Percentiles rank a stretch among this genome's conserved stretches.
Conservation (phyloP, 2,113 vertebrate species). For the Daphoenositta chrysoptera region DNA sequence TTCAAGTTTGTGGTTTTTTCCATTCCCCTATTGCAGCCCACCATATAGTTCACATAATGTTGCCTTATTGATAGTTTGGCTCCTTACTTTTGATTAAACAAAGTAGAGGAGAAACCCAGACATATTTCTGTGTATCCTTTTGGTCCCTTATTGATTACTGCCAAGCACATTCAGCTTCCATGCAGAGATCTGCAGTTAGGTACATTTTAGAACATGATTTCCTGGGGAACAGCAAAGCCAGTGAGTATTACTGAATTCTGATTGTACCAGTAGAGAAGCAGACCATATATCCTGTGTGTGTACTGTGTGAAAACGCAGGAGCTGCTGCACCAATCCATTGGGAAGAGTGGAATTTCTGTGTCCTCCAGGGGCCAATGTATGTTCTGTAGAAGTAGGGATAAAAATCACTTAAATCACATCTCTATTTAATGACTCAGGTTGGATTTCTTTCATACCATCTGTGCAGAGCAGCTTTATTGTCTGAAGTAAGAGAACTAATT, state of each 20-base stretch:
- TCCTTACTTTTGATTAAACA: background rate
- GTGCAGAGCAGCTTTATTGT: background rate
- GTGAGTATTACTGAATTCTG: background rate
- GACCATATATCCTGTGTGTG: fast-evolving
- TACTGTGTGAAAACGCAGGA: background rate
- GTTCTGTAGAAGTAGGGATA: background rate
- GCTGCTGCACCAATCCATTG: background rate
- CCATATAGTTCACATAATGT: background rate
- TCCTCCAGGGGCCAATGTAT: background rate
- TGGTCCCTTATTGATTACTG: background rate
- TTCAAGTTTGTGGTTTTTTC: background rate
- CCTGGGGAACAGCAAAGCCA: background rate
- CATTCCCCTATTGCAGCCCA: background rate
- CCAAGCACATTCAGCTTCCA: background rate
- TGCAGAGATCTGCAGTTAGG: background rate
- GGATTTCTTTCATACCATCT: background rate
- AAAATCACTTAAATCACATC: background rate
- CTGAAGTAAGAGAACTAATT: background rate
- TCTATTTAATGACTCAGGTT: background rate
- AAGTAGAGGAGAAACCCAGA: background rate
- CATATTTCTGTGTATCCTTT: background rate
- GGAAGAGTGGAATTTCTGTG: background rate
- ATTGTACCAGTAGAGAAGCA: background rate
- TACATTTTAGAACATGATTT: background rate
- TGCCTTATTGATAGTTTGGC: background rate